Evolutionary conservation across 2,888 invertebrate species (phyloP).

Genomic region (Eilema griseolum): DNA sequence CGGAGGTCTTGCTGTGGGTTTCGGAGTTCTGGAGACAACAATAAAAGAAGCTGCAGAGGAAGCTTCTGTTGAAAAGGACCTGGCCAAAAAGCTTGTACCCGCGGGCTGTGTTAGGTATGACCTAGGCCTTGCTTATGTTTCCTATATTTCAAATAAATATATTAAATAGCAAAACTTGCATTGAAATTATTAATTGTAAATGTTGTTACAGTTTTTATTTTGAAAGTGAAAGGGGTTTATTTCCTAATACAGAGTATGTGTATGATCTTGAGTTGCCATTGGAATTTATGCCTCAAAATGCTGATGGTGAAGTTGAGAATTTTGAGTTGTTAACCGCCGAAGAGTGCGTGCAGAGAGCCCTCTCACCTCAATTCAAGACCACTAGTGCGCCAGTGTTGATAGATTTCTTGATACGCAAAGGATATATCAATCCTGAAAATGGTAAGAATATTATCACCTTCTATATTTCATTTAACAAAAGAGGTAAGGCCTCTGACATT

Average conservation of each 20-base stretch:
- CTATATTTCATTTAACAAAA: neutral
- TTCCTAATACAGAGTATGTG: conserved; percentile 97
- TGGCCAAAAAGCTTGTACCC: conserved; percentile 91
- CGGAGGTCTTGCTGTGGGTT: conserved; percentile 96
- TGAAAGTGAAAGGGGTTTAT: conserved; percentile 96
- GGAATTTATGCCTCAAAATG: conserved; percentile 96
- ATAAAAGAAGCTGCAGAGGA: conserved; percentile 98
- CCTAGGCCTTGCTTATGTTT: neutral
- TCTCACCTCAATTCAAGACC: conserved; percentile 95
- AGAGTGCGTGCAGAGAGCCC: conserved; percentile 93
- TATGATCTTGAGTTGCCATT: conserved; percentile 96
- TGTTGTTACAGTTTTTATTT: conserved; percentile 91
- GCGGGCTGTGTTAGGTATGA: conserved; percentile 93
- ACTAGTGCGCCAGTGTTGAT: conserved; percentile 96
- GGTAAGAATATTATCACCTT: conserved; percentile 83
- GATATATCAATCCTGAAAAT: conserved; percentile 95
- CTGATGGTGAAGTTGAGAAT: conserved; percentile 97
- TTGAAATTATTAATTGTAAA: neutral
- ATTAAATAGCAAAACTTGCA: neutral
- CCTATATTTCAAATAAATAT: neutral
- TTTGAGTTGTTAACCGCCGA: conserved; percentile 95
- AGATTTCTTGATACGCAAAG: conserved; percentile 97
- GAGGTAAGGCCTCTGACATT: neutral
- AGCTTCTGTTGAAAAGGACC: conserved; percentile 94
- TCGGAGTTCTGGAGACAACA: conserved; percentile 95